These are phyloP conservation scores for Neodiprion pinetum DNA, from an alignment of 1,140 invertebrate species.

Conservation along the genomic window DNA sequence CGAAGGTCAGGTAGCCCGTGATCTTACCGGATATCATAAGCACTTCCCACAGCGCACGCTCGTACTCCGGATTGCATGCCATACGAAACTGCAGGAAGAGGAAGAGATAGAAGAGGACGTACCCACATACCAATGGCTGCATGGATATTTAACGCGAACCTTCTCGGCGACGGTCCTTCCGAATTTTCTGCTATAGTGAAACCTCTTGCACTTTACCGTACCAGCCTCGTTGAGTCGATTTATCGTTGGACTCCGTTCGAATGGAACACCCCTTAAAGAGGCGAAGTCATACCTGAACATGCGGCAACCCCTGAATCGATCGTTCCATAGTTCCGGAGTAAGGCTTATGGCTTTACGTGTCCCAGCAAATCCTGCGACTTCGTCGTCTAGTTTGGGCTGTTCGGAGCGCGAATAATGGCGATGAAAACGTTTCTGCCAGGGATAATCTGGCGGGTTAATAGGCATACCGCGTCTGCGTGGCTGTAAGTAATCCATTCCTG, in stretches of 20 bases:
- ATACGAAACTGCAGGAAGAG: slow-evolving; percentile 22
- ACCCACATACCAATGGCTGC: not conserved
- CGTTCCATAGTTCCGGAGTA: not conserved
- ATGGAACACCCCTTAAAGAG: not conserved
- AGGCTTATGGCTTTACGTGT: not conserved
- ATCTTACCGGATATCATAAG: slow-evolving; percentile 28
- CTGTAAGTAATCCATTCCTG: slow-evolving; percentile 32
- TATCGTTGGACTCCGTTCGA: not conserved
- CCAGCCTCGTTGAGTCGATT: not conserved
- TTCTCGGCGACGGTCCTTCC: slow-evolving; percentile 31
- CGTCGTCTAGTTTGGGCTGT: too few relatives aligned
- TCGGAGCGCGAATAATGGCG: too few relatives aligned
- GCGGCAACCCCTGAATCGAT: not conserved
- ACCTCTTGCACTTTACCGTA: not conserved
- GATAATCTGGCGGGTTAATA: too few relatives aligned
- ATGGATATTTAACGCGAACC: slow-evolving; percentile 12
- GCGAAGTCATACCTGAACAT: not conserved
- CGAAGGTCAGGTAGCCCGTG: slow-evolving; percentile 28
- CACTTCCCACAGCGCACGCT: slow-evolving; percentile 21
- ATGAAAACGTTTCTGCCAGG: too few relatives aligned
- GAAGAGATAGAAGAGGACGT: not conserved
- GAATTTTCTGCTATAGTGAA: slow-evolving; percentile 24
- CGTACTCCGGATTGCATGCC: slow-evolving; percentile 22
- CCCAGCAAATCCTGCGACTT: too few relatives aligned
- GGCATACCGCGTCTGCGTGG: slow-evolving; percentile 19